Conservation (phyloP, 2,113 vertebrate species). For the Puffinus mauretanicus region DNA sequence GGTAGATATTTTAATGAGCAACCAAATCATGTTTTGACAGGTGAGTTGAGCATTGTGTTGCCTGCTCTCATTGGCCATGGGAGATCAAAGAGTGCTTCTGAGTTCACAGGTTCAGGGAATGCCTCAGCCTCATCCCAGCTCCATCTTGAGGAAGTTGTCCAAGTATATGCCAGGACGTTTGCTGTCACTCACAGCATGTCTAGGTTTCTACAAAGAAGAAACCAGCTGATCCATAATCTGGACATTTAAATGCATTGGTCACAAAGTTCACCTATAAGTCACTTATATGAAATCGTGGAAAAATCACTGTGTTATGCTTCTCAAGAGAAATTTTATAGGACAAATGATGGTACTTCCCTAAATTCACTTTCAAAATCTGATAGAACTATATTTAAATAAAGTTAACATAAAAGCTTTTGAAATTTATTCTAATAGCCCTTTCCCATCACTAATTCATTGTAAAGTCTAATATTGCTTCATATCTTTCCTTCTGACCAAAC, state of each 20-base stretch:
- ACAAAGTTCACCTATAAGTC: neutral
- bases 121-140: neutral
- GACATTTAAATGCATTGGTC: too few species aligned
- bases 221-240: neutral
- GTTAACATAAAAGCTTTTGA: neutral
- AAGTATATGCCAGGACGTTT: neutral
- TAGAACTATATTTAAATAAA: neutral
- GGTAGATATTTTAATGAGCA: neutral
- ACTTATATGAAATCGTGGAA: neutral
- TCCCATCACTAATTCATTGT: neutral
- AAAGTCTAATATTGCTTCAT: neutral
- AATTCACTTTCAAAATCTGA: neutral
- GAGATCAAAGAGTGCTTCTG: neutral
- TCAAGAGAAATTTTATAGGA: neutral
- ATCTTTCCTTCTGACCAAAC: neutral
- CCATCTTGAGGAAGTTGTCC: neutral
- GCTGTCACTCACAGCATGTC: neutral
- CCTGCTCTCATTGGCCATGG: rapidly evolving
- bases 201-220: neutral
- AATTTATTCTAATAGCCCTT: neutral
- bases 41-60: neutral
- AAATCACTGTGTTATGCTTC: neutral
- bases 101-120: neutral
- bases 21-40: neutral
- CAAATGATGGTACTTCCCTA: neutral